A percentile compares a stretch with the other conserved stretches of the same genome.
Evolutionary conservation across 2,113 vertebrate species (phyloP).

Genomic region (Natator depressus): DNA sequence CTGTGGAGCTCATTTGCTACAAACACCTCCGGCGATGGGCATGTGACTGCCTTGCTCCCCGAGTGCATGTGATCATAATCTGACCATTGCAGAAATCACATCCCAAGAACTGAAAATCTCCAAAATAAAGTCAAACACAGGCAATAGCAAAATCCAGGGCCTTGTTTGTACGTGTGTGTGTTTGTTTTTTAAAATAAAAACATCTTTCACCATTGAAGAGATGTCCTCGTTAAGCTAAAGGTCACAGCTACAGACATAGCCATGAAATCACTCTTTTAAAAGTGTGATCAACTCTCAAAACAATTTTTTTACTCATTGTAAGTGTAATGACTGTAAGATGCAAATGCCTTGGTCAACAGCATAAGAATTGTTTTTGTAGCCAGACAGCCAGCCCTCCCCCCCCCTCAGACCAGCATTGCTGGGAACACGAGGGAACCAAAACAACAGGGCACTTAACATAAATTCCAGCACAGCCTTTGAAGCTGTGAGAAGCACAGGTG

Average conservation of each 20-base stretch:
- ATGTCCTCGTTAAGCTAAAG: neutral
- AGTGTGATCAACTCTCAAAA: neutral
- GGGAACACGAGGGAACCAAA: no score
- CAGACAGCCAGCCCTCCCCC: no score
- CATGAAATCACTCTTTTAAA: neutral
- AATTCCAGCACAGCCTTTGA: no score
- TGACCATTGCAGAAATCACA: neutral
- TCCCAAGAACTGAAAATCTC: neutral
- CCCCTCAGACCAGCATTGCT: no score
- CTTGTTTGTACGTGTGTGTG: neutral
- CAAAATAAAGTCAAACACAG: neutral
- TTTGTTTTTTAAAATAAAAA: neutral
- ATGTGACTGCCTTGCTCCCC: neutral
- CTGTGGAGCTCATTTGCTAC: neutral
- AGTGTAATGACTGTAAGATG: neutral
- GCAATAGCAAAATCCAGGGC: rapidly evolving
- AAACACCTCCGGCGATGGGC: neutral
- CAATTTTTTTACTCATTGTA: neutral
- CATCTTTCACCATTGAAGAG: neutral
- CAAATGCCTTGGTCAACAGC: neutral
- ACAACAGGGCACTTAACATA: no score
- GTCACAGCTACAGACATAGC: neutral
- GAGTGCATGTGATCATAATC: neutral
- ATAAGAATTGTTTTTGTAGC: no score
- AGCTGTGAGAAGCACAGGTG: no score